Evolutionary conservation across 1,140 invertebrate genomes (phyloP), one percentile per base, ranked within the genome.

Genomic region (Episyrphus balteatus): DNA sequence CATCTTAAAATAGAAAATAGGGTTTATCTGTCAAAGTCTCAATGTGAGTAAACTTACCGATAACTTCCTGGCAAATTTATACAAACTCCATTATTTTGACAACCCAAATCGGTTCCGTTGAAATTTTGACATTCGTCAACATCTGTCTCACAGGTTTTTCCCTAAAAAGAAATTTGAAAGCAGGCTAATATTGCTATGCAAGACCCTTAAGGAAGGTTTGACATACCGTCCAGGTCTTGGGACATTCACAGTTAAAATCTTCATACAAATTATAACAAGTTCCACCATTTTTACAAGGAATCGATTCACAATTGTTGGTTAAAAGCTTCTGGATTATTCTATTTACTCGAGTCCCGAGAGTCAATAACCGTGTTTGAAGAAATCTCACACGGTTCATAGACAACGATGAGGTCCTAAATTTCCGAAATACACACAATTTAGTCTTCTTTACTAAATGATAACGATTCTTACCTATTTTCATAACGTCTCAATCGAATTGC

Each of bases 51-150:
- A n/a, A 48, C 70, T 68, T 71, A 87, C 80, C 79, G 76, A 63
- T 85, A 95, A 41, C 78, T 74, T 40, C 91, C 91, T 13, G 73
- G 76, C 17, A 70, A 78, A 66, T 97, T 95, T 11, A 80, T 69
- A 61, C 92, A 96, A 1, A 80, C 86, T 0, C 82, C 92, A 40
- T 86, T 86, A 69, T 96, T 95, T 71, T 94, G 88, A 68, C 93
- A 98, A 2, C 88, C 91, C 86, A 72, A 57, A 85, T 86, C 61
- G 1, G 90, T 93, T 9, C 87, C 86, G 2, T 72, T 67, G 58
- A 83, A 88, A 49, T 72, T 48, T 1, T 71, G 62, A 64, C 92
- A 97, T 70, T 97, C 93, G 60, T 98, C 86, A 0, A 94, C 76
- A 67, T 96, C 92, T 2, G 66, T 59, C 44, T 82, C 75, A 70